A percentile compares a stretch with the other conserved stretches of the same genome.
Evolutionary conservation across 2,113 vertebrate genomes (phyloP).

Genomic region (Phycodurus eques): DNA sequence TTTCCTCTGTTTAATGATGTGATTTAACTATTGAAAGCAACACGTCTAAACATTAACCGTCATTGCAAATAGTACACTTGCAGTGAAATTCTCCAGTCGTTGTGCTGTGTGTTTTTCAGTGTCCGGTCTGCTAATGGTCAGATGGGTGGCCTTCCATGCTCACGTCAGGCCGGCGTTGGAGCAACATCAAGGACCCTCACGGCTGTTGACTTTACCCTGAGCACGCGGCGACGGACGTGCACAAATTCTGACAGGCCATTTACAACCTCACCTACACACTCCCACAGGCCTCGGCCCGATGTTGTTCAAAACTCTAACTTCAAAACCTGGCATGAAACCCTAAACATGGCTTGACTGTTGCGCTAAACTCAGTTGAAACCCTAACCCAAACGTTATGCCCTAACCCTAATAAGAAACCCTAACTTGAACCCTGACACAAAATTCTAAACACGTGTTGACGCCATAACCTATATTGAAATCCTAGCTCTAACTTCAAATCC

Average conservation of each 20-base stretch:
- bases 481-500: no score
- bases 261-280: slow-evolving; percentile 56
- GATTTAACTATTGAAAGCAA: neutral
- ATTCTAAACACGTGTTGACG: no score
- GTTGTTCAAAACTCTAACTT: neutral
- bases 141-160: slow-evolving; percentile 21
- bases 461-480: no score
- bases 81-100: neutral
- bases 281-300: slow-evolving; percentile 28
- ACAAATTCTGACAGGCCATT: slow-evolving; percentile 56
- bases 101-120: neutral
- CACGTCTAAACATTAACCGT: neutral
- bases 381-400: no score
- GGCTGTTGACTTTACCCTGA: slow-evolving; percentile 71
- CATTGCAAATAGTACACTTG: neutral
- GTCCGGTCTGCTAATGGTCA: slow-evolving; percentile 14
- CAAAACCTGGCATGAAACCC: neutral
- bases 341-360: neutral
- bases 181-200: slow-evolving; percentile 62
- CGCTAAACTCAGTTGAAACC: no score
- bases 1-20: neutral
- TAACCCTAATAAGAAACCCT: no score
- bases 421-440: no score
- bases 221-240: slow-evolving; percentile 40
- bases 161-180: slow-evolving; percentile 28